These are phyloP conservation scores for Drosophila histrio DNA, from an alignment of 2,888 invertebrate genomes.

Conservation along the genomic window DNA sequence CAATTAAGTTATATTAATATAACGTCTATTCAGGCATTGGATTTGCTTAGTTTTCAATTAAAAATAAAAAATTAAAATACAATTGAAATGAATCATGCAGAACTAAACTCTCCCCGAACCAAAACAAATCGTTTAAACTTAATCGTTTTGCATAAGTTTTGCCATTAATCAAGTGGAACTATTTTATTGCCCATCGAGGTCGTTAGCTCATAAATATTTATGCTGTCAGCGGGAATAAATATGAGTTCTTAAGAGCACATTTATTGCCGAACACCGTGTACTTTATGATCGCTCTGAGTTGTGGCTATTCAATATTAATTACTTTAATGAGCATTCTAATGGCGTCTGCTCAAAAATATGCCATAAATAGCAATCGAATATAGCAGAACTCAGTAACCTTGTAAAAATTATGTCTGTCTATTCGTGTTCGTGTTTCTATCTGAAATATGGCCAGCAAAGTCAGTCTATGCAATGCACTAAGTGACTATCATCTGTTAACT, in stretches of 20 bases:
- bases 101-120: slow-evolving; percentile 11
- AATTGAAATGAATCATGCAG: slow-evolving; percentile 4
- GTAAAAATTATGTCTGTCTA: background rate
- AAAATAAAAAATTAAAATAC: slow-evolving; percentile 8
- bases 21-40: slow-evolving; percentile 54
- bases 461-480: slow-evolving; percentile 8
- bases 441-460: slow-evolving; percentile 18
- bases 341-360: slow-evolving; percentile 22
- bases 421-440: background rate
- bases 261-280: slow-evolving; percentile 53
- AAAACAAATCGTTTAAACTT: slow-evolving; percentile 38
- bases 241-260: slow-evolving; percentile 53
- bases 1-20: slow-evolving; percentile 40
- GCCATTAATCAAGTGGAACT: slow-evolving; percentile 57
- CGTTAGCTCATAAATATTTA: slow-evolving; percentile 50
- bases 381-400: slow-evolving; percentile 38
- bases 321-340: slow-evolving; percentile 37
- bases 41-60: slow-evolving; percentile 61
- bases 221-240: slow-evolving; percentile 58
- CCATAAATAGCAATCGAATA: slow-evolving; percentile 27
- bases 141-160: slow-evolving; percentile 44
- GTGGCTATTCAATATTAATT: slow-evolving; percentile 59
- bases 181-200: slow-evolving; percentile 42
- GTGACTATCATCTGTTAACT: slow-evolving; percentile 23
- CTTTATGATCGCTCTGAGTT: slow-evolving; percentile 36